Evolutionary conservation across 1,140 invertebrate genomes (phyloP), one percentile per base, ranked within the genome.

Genomic region (Hydropsyche tenuis): DNA sequence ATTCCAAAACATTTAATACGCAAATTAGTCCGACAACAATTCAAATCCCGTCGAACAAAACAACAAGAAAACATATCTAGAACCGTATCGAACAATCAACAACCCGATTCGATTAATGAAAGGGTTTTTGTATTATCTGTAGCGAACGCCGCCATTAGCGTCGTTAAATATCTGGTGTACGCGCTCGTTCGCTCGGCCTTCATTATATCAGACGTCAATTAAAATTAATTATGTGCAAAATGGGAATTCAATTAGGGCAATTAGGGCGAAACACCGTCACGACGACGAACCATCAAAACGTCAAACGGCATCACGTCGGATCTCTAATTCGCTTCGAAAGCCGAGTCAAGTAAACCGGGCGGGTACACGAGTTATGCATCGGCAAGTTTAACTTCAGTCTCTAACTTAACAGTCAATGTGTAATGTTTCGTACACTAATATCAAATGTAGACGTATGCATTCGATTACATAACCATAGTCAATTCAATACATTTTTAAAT

Each of bases 191-290:
- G 20, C 23, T 60, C 56, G 56, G 56, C 56, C 56, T 60, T 60
- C 56, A 60, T 60, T 60, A 60, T 60, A 60, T 60, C 56, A 46
- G 65, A 43, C 45, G 43, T 68, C 65, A 43, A 68, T 68, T 48
- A 46, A 48, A 56, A 70, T 70, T 70, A 70, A 70, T 70, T 70
- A 51, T 70, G 48, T 43, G 48, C 18, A 56, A 42, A 56, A 70
- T 70, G 22, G 20, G 56, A 56, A 70, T 70, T 70, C 43, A 70
- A 70, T 70, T 70, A 70, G 68, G 48, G 48, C 48, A 53, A 45
- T 65, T 65, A 42, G 63, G 45, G 46, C 45, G 66, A 53, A 53
- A 53, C 48, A 60, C 56, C 56, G 16, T 48, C 12, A 48, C 45
- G 45, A 30, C 30, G 43, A 48, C 27, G 23, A 30, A 42, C 18